A percentile compares a stretch with the other conserved stretches of the same genome.
phyloP scores from a whole-genome alignment of 2,797 vertebrate species.

The Dryobates pubescens region DNA sequence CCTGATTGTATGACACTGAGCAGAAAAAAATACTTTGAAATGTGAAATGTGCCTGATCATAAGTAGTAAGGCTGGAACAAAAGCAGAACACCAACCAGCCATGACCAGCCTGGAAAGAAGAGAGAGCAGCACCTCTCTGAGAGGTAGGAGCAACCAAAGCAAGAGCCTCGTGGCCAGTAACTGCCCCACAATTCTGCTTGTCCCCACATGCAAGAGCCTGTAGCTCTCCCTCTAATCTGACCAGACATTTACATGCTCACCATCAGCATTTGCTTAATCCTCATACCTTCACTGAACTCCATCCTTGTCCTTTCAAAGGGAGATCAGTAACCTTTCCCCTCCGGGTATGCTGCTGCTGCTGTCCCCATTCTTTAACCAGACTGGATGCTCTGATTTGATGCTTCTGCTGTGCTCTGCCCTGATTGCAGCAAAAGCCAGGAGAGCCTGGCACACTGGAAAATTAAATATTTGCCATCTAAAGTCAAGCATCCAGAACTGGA shows the following conservation, averaged over 20 bases:
- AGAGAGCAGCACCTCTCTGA: neutral
- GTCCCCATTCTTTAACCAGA: neutral
- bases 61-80: neutral
- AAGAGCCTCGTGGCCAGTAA: neutral
- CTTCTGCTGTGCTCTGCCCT: neutral
- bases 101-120: neutral
- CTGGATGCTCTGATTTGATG: neutral
- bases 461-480: neutral
- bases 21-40: slow-evolving; percentile 3
- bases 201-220: slow-evolving; percentile 24
- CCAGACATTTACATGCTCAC: neutral
- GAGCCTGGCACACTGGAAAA: neutral
- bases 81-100: neutral
- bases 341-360: neutral
- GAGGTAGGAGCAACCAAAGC: neutral
- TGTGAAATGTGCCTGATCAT: neutral
- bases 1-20: neutral
- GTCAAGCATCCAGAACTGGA: neutral
- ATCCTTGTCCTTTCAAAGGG: slow-evolving; percentile 23
- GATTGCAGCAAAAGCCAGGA: neutral
- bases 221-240: slow-evolving; percentile 54
- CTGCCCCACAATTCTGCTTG: slow-evolving; percentile 30
- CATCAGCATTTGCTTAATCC: slow-evolving; percentile 58
- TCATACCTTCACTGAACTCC: slow-evolving; percentile 49
- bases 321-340: slow-evolving; percentile 46